Evolutionary conservation across 2,797 vertebrate species (phyloP).

Genomic region (Falco cherrug): DNA sequence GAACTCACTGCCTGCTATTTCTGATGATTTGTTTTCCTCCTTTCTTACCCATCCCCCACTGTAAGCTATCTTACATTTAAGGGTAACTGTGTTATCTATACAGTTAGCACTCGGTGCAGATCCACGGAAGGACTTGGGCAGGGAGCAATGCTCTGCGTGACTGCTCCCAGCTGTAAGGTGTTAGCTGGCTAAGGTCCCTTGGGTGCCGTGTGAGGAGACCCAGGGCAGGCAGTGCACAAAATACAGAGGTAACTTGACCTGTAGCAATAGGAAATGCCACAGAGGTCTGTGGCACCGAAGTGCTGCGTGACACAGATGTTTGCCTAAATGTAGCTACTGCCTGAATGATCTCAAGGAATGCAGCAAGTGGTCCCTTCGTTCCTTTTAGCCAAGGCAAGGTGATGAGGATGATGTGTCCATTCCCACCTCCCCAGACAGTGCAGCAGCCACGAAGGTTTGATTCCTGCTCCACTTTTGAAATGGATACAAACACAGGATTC

Average conservation of each 20-base stretch:
- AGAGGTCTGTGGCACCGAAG: not conserved
- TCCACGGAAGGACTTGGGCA: not conserved
- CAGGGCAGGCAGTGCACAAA: not conserved
- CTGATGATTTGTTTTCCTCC: not conserved
- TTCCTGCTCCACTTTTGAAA: not conserved
- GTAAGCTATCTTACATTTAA: not conserved
- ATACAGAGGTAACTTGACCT: not conserved
- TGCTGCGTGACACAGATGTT: not conserved
- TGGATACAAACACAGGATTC: rapidly evolving
- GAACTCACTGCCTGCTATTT: not conserved
- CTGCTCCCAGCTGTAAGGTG: not conserved
- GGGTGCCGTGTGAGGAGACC: rapidly evolving
- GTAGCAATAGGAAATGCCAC: not conserved
- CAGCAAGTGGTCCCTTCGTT: not conserved
- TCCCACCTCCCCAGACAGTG: not conserved
- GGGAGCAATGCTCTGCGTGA: not conserved
- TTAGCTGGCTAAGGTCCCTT: not conserved
- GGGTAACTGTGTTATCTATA: not conserved
- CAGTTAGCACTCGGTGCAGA: not conserved
- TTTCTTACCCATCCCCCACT: rapidly evolving
- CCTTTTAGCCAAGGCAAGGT: not conserved
- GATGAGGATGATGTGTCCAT: not conserved
- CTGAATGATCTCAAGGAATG: not conserved
- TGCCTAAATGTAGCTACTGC: not conserved
- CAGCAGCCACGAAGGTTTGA: not conserved